These are phyloP conservation scores for cat (Felis catus) DNA, from an alignment of 2,113 vertebrate genomes.

Conservation along the genomic window F.catus_Fca126_mat1.0 CM031415.1:7702001-7702500, in stretches of 20 bases:
- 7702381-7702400: not conserved
- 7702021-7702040: not conserved
- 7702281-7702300: accelerated
- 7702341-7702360: too few species aligned
- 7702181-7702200: too few species aligned
- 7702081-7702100: not conserved
- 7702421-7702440: not conserved
- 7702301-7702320: too few species aligned
- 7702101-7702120: not conserved
- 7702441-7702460: not conserved
- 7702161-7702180: too few species aligned
- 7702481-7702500: not conserved
- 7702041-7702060: not conserved
- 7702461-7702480: not conserved
- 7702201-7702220: too few species aligned
- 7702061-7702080: not conserved
- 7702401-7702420: not conserved
- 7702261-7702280: too few species aligned
- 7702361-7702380: not conserved
- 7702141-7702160: not conserved
- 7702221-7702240: too few species aligned
- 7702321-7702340: too few species aligned
- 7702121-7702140: not conserved
- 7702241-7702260: too few species aligned
- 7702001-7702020: not conserved